Evolutionary conservation across 2,888 invertebrate genomes (phyloP).

Genomic region (Tolmerus cingulatus): DNA sequence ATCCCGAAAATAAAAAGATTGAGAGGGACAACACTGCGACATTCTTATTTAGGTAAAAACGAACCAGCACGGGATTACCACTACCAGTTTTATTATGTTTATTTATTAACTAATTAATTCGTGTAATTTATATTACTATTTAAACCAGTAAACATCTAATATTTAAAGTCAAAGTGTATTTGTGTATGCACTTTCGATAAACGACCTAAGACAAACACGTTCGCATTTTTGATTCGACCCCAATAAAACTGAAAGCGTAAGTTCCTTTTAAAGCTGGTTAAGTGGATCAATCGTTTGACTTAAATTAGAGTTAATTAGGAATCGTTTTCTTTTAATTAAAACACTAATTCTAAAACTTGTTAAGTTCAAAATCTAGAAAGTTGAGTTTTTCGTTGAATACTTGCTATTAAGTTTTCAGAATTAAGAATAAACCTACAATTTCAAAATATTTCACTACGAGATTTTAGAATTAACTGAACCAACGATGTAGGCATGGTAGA

Average conservation of each 20-base stretch:
- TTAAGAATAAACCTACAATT: no score
- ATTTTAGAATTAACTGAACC: no score
- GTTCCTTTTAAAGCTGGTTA: not conserved
- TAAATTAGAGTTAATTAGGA: not conserved
- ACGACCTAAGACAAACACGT: slow-evolving; percentile 45
- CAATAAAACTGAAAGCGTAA: not conserved
- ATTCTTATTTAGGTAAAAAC: slow-evolving; percentile 32
- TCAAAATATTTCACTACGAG: no score
- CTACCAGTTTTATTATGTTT: slow-evolving; percentile 41
- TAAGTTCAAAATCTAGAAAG: no score
- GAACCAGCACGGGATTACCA: slow-evolving; percentile 45
- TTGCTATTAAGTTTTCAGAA: no score
- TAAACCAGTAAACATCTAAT: slow-evolving; percentile 38
- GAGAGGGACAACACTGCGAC: slow-evolving; percentile 37
- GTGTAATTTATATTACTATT: slow-evolving; percentile 46
- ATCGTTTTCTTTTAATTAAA: not conserved
- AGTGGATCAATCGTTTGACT: not conserved
- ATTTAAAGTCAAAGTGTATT: slow-evolving; percentile 30
- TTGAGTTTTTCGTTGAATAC: no score
- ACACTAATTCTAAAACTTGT: not conserved
- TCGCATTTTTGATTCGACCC: slow-evolving; percentile 14
- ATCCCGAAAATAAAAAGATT: slow-evolving; percentile 37
- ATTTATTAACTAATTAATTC: slow-evolving; percentile 48
- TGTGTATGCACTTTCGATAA: slow-evolving; percentile 45
- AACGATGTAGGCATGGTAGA: no score